These are phyloP conservation scores for Knipowitschia caucasica DNA, from an alignment of 2,797 vertebrate species.

Conservation along the genomic window DNA sequence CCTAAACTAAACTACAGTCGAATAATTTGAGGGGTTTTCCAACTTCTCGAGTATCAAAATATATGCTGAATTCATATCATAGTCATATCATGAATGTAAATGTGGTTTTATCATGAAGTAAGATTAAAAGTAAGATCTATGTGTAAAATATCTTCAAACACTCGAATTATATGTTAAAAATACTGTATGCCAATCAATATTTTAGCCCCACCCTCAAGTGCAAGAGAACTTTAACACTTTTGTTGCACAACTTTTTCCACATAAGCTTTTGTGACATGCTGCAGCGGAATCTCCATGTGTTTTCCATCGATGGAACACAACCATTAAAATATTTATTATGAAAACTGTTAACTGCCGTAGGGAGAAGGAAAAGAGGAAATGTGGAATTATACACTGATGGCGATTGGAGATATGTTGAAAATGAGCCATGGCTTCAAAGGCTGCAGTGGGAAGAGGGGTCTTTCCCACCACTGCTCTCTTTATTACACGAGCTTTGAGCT, in stretches of 20 bases:
- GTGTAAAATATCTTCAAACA: background rate
- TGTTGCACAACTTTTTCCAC: slow-evolving; percentile 38
- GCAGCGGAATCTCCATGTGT: slow-evolving; percentile 26
- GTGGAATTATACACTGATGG: slow-evolving; percentile 27
- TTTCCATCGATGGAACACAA: slow-evolving; percentile 33
- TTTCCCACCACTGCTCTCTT: slow-evolving; percentile 35
- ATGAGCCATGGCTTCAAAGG: slow-evolving; percentile 22
- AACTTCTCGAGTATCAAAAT: no score
- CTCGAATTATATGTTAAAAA: background rate
- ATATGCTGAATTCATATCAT: no score
- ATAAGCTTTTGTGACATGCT: slow-evolving; percentile 15
- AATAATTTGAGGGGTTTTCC: no score
- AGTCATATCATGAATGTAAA: background rate
- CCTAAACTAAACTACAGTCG: no score
- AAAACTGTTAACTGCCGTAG: slow-evolving; percentile 34
- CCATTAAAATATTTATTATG: slow-evolving; percentile 33
- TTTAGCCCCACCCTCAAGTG: background rate
- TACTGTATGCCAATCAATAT: background rate
- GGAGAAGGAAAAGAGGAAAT: slow-evolving; percentile 23
- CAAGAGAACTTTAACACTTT: slow-evolving; percentile 13
- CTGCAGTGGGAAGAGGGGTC: background rate
- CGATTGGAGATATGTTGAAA: slow-evolving; percentile 15
- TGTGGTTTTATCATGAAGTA: background rate
- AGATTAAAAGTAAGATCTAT: no score
- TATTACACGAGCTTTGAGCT: slow-evolving; percentile 29